phyloP scores from a whole-genome alignment of 2,888 invertebrate genomes.

The Blastobasis lacticolella region DNA sequence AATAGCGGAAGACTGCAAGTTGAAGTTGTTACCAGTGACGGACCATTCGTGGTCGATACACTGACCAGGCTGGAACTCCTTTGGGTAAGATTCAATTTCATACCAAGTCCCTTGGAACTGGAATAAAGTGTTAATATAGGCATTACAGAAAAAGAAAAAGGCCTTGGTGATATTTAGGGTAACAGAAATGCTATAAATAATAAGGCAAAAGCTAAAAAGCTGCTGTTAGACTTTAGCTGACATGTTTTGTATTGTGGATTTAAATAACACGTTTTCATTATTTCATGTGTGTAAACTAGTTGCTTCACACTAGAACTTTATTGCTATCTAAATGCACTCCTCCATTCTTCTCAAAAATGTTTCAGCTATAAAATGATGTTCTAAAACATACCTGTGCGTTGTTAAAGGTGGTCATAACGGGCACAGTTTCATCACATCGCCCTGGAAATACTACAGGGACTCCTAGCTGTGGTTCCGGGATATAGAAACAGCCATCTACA shows the following conservation, averaged over 20 bases:
- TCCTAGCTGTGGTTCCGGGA: conserved; percentile 20
- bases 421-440: not conserved
- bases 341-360: too few relatives aligned
- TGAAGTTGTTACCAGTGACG: conserved; percentile 19
- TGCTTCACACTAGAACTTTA: too few relatives aligned
- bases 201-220: too few relatives aligned
- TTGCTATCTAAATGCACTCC: too few relatives aligned
- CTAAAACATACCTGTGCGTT: conserved; percentile 23
- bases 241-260: too few relatives aligned
- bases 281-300: too few relatives aligned
- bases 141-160: too few relatives aligned
- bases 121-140: conserved; percentile 4
- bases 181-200: too few relatives aligned
- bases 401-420: not conserved
- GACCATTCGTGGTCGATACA: conserved; percentile 40
- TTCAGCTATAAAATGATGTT: too few relatives aligned
- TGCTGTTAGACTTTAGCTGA: too few relatives aligned
- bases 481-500: conserved; percentile 45
- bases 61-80: conserved; percentile 34
- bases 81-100: conserved; percentile 47
- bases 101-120: conserved; percentile 48
- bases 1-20: conserved; percentile 32
- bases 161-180: too few relatives aligned
- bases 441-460: not conserved
- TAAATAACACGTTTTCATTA: too few relatives aligned